A percentile compares a stretch with the other conserved stretches of the same genome.
phyloP scores from a whole-genome alignment of 1,140 invertebrate species.

The Lamellibrachia luymesi region DNA sequence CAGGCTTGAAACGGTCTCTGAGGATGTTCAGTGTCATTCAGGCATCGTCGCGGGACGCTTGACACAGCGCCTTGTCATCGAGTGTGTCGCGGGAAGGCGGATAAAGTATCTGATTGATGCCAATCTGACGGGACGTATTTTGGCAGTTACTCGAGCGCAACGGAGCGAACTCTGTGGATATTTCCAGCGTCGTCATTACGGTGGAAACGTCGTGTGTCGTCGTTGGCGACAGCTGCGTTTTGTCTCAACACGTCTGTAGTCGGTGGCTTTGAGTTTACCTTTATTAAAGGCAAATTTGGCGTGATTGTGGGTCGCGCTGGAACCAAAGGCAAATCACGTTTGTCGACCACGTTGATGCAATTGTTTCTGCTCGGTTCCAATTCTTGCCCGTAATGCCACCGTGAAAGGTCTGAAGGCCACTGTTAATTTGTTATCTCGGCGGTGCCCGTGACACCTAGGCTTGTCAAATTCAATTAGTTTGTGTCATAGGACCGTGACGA shows the following conservation, averaged over 20 bases:
- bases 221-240: background rate
- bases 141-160: background rate
- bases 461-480: background rate
- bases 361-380: background rate
- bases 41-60: background rate
- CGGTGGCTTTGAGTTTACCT: background rate
- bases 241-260: background rate
- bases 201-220: background rate
- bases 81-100: background rate
- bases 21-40: background rate
- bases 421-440: background rate
- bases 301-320: background rate
- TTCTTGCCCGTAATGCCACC: background rate
- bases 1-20: background rate
- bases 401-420: background rate
- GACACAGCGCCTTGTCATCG: background rate
- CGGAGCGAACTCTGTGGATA: background rate
- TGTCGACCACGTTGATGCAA: background rate
- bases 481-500: background rate
- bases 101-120: background rate
- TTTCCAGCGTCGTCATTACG: background rate
- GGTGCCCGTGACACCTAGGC: background rate
- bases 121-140: background rate
- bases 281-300: background rate
- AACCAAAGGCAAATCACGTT: background rate